Conservation (phyloP, 2,888 invertebrate genomes). For the Hirtodrosophila histrioides region DNA sequence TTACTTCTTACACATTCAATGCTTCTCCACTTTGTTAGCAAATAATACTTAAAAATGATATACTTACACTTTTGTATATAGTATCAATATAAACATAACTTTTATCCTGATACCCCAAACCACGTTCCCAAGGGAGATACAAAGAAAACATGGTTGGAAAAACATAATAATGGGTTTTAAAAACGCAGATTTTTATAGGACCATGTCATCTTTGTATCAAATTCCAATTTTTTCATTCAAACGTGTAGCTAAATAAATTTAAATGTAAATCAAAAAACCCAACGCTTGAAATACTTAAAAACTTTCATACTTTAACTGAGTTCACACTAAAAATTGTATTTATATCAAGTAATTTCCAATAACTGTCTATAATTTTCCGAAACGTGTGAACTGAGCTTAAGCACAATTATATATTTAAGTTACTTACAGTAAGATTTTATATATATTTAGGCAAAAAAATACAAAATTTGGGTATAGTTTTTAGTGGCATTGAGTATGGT, state of each 20-base stretch:
- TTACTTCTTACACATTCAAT: neutral
- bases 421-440: constrained; percentile 4
- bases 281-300: neutral
- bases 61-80: constrained; percentile 32
- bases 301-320: constrained; percentile 3
- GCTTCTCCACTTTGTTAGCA: neutral
- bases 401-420: neutral
- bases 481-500: constrained; percentile 24
- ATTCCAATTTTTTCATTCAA: neutral
- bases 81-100: constrained; percentile 10
- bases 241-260: neutral
- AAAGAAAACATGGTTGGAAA: constrained; percentile 13
- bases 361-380: neutral
- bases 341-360: neutral
- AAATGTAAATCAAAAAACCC: constrained; percentile 1
- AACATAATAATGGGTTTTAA: neutral
- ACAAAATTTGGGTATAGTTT: constrained; percentile 3
- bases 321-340: neutral
- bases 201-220: constrained; percentile 17
- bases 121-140: constrained; percentile 19
- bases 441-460: neutral
- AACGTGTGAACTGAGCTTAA: constrained; percentile 8
- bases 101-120: constrained; percentile 37
- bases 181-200: neutral
- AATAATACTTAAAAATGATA: neutral